Evolutionary conservation across 2,797 vertebrate species (phyloP).

Genomic region (Pagetopsis macropterus): DNA sequence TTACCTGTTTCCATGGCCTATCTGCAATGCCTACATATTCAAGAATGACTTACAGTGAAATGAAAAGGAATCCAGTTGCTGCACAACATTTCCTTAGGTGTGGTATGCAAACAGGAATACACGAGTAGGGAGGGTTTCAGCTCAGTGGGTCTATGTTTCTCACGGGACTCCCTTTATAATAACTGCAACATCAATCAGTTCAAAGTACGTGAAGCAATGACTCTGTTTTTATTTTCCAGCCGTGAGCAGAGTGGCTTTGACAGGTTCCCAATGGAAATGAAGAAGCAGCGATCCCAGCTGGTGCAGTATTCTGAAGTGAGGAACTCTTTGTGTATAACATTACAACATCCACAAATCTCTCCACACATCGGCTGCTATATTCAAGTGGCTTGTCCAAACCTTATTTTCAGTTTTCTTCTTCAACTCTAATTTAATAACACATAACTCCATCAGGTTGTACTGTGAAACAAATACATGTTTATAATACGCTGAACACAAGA

Average conservation of each 20-base stretch:
- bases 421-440: conserved; percentile 22
- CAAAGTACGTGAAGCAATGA: conserved; percentile 33
- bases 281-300: conserved; percentile 25
- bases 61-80: conserved; percentile 24
- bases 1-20: conserved; percentile 47
- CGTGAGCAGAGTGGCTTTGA: conserved; percentile 31
- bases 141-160: conserved; percentile 27
- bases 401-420: conserved; percentile 19
- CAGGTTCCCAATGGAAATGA: conserved; percentile 39
- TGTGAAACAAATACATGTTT: conserved; percentile 26
- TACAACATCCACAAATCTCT: conserved; percentile 39
- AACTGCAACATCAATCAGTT: conserved; percentile 40
- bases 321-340: conserved; percentile 40
- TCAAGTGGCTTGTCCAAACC: conserved; percentile 25
- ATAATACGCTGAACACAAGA: conserved; percentile 10
- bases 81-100: conserved; percentile 13
- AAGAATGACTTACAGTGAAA: conserved; percentile 48
- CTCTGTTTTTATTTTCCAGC: conserved; percentile 51
- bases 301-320: conserved; percentile 13
- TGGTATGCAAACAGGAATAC: conserved; percentile 10
- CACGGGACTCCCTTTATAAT: conserved; percentile 35
- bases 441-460: conserved; percentile 18
- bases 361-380: conserved; percentile 19
- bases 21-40: conserved; percentile 47
- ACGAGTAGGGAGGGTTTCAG: conserved; percentile 15